Percentiles rank a stretch among this genome's conserved stretches.
These are phyloP conservation scores for Drosophila pachea DNA, from an alignment of 1,140 invertebrate species.

Conservation along the genomic window DNA sequence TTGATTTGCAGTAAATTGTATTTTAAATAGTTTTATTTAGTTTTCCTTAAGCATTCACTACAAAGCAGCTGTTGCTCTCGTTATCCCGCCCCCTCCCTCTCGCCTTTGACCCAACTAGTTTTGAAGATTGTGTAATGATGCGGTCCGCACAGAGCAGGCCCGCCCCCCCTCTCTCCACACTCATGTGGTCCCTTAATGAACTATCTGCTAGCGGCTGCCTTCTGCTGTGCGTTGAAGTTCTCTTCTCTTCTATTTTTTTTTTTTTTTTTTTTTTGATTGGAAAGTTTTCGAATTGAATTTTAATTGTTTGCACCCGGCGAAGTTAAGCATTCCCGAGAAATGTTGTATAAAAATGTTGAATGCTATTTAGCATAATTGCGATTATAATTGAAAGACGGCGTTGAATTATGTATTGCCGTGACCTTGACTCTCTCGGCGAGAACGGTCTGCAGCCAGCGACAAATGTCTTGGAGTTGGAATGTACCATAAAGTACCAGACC, in stretches of 20 bases:
- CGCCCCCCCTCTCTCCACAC: conserved; percentile 2
- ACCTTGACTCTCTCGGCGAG: conserved; percentile 12
- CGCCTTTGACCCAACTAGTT: conserved; percentile 25
- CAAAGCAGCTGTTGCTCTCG: conserved; percentile 24
- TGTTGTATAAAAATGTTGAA: conserved; percentile 3
- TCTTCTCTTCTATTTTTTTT: conserved; percentile 5
- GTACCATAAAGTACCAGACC: conserved; percentile 53
- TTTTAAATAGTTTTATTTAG: conserved; percentile 71
- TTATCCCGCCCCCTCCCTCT: neutral
- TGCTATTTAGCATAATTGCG: neutral
- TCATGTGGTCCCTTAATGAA: conserved; percentile 69
- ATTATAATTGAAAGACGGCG: neutral
- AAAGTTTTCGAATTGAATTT: conserved; percentile 72
- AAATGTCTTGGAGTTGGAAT: conserved; percentile 31
- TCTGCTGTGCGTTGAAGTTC: conserved; percentile 37
- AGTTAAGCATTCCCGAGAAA: conserved; percentile 30
- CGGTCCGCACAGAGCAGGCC: conserved; percentile 16
- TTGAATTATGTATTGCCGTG: neutral
- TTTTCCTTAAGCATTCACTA: conserved; percentile 38
- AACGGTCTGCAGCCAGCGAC: conserved; percentile 2
- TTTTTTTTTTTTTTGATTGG: conserved; percentile 23
- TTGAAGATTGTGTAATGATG: conserved; percentile 59
- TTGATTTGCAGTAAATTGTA: conserved; percentile 71
- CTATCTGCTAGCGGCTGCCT: conserved; percentile 42
- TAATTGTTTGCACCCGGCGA: conserved; percentile 60